Conservation (phyloP, 2,888 invertebrate genomes). For the Eledone cirrhosa region DNA sequence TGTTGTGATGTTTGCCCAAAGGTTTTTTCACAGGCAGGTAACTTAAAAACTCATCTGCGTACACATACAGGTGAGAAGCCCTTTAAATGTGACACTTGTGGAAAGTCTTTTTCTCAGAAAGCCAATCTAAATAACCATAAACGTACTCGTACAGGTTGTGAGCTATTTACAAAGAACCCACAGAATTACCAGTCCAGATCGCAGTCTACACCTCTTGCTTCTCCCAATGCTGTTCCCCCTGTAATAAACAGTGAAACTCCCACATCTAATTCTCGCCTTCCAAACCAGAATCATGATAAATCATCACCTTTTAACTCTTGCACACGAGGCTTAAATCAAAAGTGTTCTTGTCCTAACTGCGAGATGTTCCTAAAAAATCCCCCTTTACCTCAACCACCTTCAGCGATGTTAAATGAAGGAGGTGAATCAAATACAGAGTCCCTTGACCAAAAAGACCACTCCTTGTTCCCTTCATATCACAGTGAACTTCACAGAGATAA, state of each 20-base stretch:
- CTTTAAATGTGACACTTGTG: slow-evolving; percentile 20
- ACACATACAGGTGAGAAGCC: slow-evolving; percentile 25
- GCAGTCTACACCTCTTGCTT: slow-evolving; percentile 1
- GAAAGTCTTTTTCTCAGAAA: slow-evolving; percentile 19
- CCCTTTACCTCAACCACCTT: slow-evolving; percentile 17
- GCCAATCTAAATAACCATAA: slow-evolving; percentile 23
- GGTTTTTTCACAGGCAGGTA: slow-evolving; percentile 26
- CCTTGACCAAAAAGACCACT: too few species aligned
- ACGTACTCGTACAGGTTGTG: slow-evolving; percentile 22
- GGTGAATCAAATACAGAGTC: too few species aligned
- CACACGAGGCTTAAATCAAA: not conserved
- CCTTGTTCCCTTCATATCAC: too few species aligned
- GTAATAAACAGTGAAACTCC: not conserved
- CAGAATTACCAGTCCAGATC: not conserved
- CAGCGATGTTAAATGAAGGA: not conserved
- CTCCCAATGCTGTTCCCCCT: not conserved
- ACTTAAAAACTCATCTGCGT: slow-evolving; percentile 22
- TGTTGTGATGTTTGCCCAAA: slow-evolving; percentile 21
- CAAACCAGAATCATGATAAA: not conserved
- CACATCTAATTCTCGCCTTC: slow-evolving; percentile 21
- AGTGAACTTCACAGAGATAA: too few species aligned
- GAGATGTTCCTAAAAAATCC: slow-evolving; percentile 15
- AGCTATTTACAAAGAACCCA: slow-evolving; percentile 7
- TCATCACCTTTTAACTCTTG: slow-evolving; percentile 5
- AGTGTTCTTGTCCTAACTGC: slow-evolving; percentile 7